These are phyloP conservation scores for Drosophila niveifrons DNA, from an alignment of 2,888 invertebrate species.

Conservation along the genomic window DNA sequence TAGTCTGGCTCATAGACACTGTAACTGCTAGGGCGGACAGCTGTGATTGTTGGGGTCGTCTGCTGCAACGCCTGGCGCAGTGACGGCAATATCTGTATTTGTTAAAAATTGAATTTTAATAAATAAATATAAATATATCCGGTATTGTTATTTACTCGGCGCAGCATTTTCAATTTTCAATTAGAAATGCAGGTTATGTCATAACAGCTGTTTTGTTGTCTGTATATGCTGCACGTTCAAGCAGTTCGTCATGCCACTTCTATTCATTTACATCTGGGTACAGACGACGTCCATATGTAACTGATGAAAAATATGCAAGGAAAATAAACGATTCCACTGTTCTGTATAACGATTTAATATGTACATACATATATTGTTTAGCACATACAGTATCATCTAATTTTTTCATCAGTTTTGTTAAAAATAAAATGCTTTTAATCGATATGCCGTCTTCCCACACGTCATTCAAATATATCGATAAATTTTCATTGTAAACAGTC, in stretches of 20 bases:
- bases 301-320: no score
- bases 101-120: conserved; percentile 13
- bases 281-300: no score
- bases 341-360: no score
- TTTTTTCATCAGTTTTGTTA: no score
- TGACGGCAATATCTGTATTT: conserved; percentile 57
- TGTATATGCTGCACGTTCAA: conserved; percentile 17
- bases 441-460: background rate
- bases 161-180: conserved; percentile 55
- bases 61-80: conserved; percentile 36
- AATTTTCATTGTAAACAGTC: background rate
- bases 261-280: no score
- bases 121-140: background rate
- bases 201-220: conserved; percentile 56
- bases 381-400: no score
- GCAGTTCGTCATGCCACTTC: conserved; percentile 12
- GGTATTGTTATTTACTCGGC: conserved; percentile 61
- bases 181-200: conserved; percentile 68
- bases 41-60: conserved; percentile 19
- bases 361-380: no score
- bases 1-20: conserved; percentile 90
- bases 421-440: background rate
- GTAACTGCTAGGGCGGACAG: background rate
- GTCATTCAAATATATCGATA: conserved; percentile 24
- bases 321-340: no score